Conservation (phyloP, 2,888 invertebrate genomes). For the Melolontha melolontha region DNA sequence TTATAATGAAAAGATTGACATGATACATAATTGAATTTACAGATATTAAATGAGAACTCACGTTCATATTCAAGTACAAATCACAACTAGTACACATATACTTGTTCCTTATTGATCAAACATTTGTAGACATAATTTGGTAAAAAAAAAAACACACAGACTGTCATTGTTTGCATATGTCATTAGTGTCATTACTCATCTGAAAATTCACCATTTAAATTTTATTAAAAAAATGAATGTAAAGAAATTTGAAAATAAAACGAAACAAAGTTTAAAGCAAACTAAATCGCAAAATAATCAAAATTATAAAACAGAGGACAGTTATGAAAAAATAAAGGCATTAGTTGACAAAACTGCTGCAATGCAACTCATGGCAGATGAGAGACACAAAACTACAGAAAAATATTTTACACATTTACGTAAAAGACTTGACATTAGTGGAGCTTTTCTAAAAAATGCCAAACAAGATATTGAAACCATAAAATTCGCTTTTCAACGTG, state of each 20-base stretch:
- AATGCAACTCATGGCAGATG: conserved; percentile 56
- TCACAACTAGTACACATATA: too few relatives aligned
- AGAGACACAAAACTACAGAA: conserved; percentile 56
- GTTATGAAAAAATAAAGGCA: conserved; percentile 48
- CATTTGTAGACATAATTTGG: too few relatives aligned
- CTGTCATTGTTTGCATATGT: too few relatives aligned
- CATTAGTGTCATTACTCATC: neutral
- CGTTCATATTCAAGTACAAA: too few relatives aligned
- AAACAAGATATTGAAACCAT: conserved; percentile 61
- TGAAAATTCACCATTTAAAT: too few relatives aligned
- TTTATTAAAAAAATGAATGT: conserved; percentile 11
- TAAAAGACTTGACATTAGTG: conserved; percentile 56
- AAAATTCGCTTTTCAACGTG: conserved; percentile 58
- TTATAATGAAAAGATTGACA: too few relatives aligned
- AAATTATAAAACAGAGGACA: conserved; percentile 18
- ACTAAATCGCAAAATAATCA: conserved; percentile 22
- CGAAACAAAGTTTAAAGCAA: neutral
- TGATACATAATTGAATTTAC: too few relatives aligned
- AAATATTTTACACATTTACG: conserved; percentile 56
- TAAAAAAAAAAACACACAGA: too few relatives aligned
- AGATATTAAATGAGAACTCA: too few relatives aligned
- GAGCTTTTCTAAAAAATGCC: conserved; percentile 57
- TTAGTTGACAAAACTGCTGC: conserved; percentile 58
- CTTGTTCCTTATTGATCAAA: too few relatives aligned
- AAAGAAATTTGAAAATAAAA: conserved; percentile 21